A percentile compares a stretch with the other conserved stretches of the same genome.
These are phyloP conservation scores for Allacma fusca DNA, from an alignment of 2,888 invertebrate species.

Conservation along the genomic window DNA sequence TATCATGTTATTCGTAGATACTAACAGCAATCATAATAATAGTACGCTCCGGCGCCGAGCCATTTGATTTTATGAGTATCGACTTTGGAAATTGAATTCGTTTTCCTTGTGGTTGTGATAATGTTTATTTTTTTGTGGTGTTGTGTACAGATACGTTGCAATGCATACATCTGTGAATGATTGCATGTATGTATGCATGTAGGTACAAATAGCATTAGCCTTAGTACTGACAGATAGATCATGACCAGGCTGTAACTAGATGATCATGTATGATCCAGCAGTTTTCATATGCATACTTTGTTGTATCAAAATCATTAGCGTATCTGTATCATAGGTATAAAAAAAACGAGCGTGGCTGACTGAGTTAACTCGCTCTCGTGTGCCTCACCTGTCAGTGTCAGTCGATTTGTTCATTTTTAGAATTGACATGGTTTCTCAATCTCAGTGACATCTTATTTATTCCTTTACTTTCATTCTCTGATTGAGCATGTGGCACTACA, in stretches of 20 bases:
- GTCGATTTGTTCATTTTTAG: slow-evolving; percentile 19
- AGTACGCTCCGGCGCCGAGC: no score
- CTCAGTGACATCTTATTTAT: slow-evolving; percentile 9
- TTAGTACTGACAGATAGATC: not conserved
- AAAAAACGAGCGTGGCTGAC: not conserved
- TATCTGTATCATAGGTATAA: not conserved
- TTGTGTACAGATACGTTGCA: not conserved
- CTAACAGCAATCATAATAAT: no score
- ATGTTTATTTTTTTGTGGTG: not conserved
- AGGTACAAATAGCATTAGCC: not conserved
- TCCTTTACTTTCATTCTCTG: slow-evolving; percentile 9
- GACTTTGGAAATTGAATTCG: not conserved
- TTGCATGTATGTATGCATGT: not conserved
- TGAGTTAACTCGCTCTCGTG: not conserved
- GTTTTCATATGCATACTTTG: not conserved
- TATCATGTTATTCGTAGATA: no score
- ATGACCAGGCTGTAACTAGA: not conserved
- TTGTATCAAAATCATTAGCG: not conserved
- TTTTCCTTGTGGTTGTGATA: not conserved
- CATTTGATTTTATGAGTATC: slow-evolving; percentile 7
- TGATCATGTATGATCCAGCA: not conserved
- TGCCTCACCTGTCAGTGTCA: slow-evolving; percentile 15
- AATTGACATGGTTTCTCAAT: slow-evolving; percentile 21
- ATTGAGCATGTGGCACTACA: slow-evolving; percentile 6
- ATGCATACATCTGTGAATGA: not conserved